Base-by-base conservation (phyloP, 2,113 vertebrate species). In the Psittacus erithacus region DNA sequence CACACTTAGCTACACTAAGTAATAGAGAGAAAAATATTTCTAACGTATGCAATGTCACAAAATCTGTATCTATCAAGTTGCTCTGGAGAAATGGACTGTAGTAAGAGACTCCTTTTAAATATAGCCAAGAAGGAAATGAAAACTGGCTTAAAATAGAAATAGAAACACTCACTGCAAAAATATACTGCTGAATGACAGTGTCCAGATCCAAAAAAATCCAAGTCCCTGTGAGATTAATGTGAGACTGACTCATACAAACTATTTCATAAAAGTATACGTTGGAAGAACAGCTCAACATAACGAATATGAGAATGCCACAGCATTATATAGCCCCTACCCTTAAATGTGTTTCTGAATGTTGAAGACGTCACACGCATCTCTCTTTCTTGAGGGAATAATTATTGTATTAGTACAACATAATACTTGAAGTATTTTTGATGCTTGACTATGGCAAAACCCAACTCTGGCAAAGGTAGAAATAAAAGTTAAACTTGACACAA, bases 41-140 rank as follows among this genome's bases (percentile, higher is more conserved):
- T 90, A 78, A 95, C 86, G 93, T 86, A 93, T 91, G 64, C 55
- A 85, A 63, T 25, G 57, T 67, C 88, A 64, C 47, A 55, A 87
- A 93, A 76, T 27, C 18, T 69, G 10, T 63, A 67, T 80, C 84
- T n/a, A 76, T 89, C 74, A 88, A 78, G 49, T 33, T 93, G 20
- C 86, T 81, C 79, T 39, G 39, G 79, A 63, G 80, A 95, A 93
- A 88, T 65, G 39, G 83, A n/a, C 38, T 84, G 44, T 82, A 93
- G 65, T 80, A 95, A 93, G 88, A 93, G 76, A 94, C 64, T 86
- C 77, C 19, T 57, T 78, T 90, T 87, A 82, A 96, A 94, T 76
- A 86, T 52, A 74, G 28, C 52, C 60, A 95, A 83, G 49, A 49
- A 95, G 57, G 62, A 95, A 96, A 95, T 92, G 86, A 76, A 90